Percentiles rank a stretch among this genome's conserved stretches.
phyloP scores from a whole-genome alignment of 2,797 vertebrate species.

The Cephalopachus bancanus region DNA sequence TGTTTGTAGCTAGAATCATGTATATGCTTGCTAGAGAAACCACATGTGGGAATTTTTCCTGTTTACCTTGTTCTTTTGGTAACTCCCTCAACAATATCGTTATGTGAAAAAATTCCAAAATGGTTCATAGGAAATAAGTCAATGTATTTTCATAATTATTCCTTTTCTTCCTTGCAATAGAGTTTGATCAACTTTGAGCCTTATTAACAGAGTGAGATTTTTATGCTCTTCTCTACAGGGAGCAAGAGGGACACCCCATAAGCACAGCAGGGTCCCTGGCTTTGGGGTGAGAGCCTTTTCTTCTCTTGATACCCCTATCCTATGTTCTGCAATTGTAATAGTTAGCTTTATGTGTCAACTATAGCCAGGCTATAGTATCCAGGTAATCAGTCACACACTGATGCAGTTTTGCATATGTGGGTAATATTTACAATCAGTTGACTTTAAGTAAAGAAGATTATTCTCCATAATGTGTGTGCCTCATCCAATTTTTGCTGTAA shows the following conservation, averaged over 20 bases:
- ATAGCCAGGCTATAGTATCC: no score
- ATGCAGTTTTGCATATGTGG: not conserved
- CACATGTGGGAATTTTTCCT: not conserved
- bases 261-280: not conserved
- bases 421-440: not conserved
- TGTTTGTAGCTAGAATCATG: not conserved
- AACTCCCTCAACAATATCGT: not conserved
- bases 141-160: not conserved
- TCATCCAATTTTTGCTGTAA: not conserved
- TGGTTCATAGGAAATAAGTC: not conserved
- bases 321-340: not conserved
- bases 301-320: not conserved
- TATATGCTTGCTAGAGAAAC: not conserved
- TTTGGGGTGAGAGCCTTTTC: rapidly evolving
- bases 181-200: not conserved
- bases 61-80: not conserved
- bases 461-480: not conserved
- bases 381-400: not conserved
- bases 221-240: not conserved
- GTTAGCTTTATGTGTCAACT: no score
- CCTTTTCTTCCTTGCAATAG: not conserved
- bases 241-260: rapidly evolving
- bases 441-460: not conserved
- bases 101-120: not conserved
- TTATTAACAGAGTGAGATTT: not conserved